Conservation (phyloP, 2,888 invertebrate species). For the Electrophaes corylata region DNA sequence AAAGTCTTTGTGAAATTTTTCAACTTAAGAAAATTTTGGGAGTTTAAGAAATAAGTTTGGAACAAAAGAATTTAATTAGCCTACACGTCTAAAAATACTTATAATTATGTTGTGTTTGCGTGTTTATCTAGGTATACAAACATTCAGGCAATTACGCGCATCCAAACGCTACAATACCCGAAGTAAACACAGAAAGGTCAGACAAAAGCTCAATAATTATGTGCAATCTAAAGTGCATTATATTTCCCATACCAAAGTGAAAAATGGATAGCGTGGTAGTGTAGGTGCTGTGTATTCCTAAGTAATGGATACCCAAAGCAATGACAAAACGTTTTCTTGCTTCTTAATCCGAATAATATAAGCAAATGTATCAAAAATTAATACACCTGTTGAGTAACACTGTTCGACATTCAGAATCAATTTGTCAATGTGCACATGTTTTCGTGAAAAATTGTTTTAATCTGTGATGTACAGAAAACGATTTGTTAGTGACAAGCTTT, state of each 20-base stretch:
- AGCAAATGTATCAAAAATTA: slow-evolving; percentile 11
- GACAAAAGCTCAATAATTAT: slow-evolving; percentile 46
- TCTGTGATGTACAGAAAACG: slow-evolving; percentile 65
- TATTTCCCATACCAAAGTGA: slow-evolving; percentile 57
- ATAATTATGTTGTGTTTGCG: background rate
- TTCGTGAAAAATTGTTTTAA: slow-evolving; percentile 53
- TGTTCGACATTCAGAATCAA: slow-evolving; percentile 52
- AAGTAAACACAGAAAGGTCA: slow-evolving; percentile 28
- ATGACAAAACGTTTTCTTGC: slow-evolving; percentile 61
- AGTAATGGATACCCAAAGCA: slow-evolving; percentile 72
- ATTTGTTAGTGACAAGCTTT: slow-evolving; percentile 74
- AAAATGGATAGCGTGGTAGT: slow-evolving; percentile 68
- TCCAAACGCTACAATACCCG: slow-evolving; percentile 2
- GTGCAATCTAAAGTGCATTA: slow-evolving; percentile 72
- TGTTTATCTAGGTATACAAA: background rate
- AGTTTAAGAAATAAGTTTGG: slow-evolving; percentile 29
- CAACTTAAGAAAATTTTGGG: slow-evolving; percentile 37
- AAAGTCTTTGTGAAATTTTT: slow-evolving; percentile 38
- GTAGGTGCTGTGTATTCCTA: slow-evolving; percentile 80
- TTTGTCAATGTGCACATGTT: slow-evolving; percentile 58
- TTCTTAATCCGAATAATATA: slow-evolving; percentile 24
- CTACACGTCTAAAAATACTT: background rate
- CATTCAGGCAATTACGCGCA: slow-evolving; percentile 1
- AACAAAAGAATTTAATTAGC: slow-evolving; percentile 32
- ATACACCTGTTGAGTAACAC: slow-evolving; percentile 17